phyloP scores from a whole-genome alignment of 2,888 invertebrate genomes.

The Sericinus montela region DNA sequence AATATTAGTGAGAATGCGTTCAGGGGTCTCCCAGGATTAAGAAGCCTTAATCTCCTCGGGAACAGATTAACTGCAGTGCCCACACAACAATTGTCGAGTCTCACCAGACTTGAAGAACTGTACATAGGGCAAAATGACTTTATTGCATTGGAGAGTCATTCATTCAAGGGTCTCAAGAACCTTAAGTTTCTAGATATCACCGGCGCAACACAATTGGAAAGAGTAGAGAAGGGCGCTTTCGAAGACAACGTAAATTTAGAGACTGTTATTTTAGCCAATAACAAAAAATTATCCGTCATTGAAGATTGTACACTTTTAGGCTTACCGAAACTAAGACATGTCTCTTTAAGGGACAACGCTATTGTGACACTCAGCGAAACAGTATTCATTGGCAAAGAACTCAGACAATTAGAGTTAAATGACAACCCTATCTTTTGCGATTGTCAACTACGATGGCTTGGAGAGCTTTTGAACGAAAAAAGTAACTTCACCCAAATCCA shows the following conservation, averaged over 20 bases:
- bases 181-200: slow-evolving; percentile 87
- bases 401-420: slow-evolving; percentile 86
- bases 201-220: slow-evolving; percentile 85
- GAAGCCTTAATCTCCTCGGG: slow-evolving; percentile 88
- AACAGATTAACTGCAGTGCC: slow-evolving; percentile 88
- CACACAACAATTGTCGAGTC: slow-evolving; percentile 84
- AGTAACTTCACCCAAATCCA: slow-evolving; percentile 85
- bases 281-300: slow-evolving; percentile 85
- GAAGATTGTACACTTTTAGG: slow-evolving; percentile 89
- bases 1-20: slow-evolving; percentile 89
- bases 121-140: slow-evolving; percentile 92
- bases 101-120: slow-evolving; percentile 88
- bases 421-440: slow-evolving; percentile 91
- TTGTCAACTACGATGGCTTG: slow-evolving; percentile 89
- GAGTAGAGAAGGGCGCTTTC: slow-evolving; percentile 88
- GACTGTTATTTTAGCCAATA: slow-evolving; percentile 85
- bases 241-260: slow-evolving; percentile 90
- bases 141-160: slow-evolving; percentile 82
- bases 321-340: slow-evolving; percentile 87
- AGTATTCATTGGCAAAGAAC: slow-evolving; percentile 87
- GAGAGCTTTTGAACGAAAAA: slow-evolving; percentile 83
- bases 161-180: slow-evolving; percentile 88
- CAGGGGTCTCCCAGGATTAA: slow-evolving; percentile 85
- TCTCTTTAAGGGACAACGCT: slow-evolving; percentile 88
- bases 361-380: slow-evolving; percentile 87